Evolutionary conservation across 2,888 invertebrate species (phyloP).

Genomic region (Lithophane leautieri): DNA sequence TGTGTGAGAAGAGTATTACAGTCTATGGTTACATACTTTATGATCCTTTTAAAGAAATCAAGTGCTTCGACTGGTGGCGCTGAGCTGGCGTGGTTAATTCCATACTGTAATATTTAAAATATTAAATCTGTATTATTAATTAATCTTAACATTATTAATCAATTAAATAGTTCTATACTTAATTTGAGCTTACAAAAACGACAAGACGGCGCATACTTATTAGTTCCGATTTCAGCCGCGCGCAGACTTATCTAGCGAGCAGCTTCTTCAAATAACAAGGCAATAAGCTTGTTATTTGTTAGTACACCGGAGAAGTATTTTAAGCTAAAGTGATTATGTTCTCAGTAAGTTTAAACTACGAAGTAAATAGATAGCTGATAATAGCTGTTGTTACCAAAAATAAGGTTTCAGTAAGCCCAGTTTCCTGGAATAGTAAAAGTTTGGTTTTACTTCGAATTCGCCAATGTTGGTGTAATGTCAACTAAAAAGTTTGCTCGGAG

Average conservation of each 20-base stretch:
- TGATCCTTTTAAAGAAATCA: neutral
- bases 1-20: neutral
- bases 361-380: constrained; percentile 3
- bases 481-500: neutral
- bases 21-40: neutral
- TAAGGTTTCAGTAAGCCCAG: neutral
- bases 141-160: too few relatives aligned
- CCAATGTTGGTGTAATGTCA: neutral
- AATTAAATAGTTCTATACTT: too few relatives aligned
- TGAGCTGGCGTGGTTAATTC: too few relatives aligned
- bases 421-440: neutral
- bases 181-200: too few relatives aligned
- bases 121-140: too few relatives aligned
- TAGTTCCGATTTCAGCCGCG: too few relatives aligned
- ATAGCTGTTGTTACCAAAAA: neutral
- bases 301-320: neutral
- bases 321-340: neutral
- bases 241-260: too few relatives aligned
- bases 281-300: neutral
- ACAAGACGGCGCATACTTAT: too few relatives aligned
- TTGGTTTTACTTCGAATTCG: neutral
- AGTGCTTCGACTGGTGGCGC: neutral
- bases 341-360: neutral
- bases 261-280: neutral
- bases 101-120: too few relatives aligned